Evolutionary conservation across 2,797 vertebrate genomes (phyloP).

Genomic region (Myotis pilosus): DNA sequence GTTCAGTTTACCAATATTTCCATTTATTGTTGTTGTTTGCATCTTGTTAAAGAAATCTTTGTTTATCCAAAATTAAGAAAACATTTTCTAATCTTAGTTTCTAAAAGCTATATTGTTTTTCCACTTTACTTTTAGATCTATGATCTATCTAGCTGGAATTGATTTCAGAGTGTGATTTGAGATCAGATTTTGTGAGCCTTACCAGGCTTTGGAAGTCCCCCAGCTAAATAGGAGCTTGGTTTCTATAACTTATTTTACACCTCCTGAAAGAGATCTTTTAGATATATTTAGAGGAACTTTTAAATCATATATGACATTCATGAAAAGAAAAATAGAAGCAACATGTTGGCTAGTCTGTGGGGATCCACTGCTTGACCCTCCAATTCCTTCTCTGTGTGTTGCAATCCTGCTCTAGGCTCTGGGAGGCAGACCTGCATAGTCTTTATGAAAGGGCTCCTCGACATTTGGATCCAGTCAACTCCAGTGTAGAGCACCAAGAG

Average conservation of each 20-base stretch:
- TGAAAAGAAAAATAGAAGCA: not conserved
- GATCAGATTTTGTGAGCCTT: not conserved
- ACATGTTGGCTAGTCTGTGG: not conserved
- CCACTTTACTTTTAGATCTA: not conserved
- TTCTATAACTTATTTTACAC: not conserved
- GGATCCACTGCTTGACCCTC: not conserved
- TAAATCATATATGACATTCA: not conserved
- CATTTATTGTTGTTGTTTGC: not conserved
- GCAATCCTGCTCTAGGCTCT: not conserved
- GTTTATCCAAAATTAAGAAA: constrained; percentile 2
- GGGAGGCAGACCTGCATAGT: not conserved
- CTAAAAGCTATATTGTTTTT: not conserved
- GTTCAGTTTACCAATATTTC: constrained; percentile 5
- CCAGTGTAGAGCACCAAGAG: not conserved
- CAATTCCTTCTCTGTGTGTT: not conserved
- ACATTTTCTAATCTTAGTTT: not conserved
- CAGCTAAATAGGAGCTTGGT: not conserved
- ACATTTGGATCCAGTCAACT: not conserved
- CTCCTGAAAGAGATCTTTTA: not conserved
- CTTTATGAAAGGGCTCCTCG: not conserved
- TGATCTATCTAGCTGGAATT: not conserved
- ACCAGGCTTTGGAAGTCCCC: not conserved
- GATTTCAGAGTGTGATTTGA: not conserved
- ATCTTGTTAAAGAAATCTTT: not conserved
- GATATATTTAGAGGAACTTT: not conserved